Conservation (phyloP, 1,140 invertebrate genomes). For the Eupristina koningsbergeri region DNA sequence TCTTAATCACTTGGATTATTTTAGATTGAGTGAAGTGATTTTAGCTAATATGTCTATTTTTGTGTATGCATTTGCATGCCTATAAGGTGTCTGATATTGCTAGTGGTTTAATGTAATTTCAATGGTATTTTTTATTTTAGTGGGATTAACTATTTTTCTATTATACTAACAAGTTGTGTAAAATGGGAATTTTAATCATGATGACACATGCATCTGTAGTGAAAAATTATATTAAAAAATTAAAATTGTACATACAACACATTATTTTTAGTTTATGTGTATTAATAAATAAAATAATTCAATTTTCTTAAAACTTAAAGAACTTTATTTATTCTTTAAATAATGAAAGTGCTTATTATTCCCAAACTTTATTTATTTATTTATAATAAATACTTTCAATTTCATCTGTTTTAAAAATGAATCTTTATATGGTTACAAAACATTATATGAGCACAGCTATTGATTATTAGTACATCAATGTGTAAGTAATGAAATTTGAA, state of each 20-base stretch:
- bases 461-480: too few species aligned
- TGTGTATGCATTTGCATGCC: conserved; percentile 11
- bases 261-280: background rate
- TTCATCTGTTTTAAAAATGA: too few species aligned
- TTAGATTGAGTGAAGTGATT: conserved; percentile 1
- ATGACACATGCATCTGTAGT: conserved; percentile 17
- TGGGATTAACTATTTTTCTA: conserved; percentile 9
- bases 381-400: too few species aligned
- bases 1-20: background rate
- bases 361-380: too few species aligned
- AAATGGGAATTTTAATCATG: background rate
- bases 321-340: too few species aligned
- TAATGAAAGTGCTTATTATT: too few species aligned
- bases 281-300: too few species aligned
- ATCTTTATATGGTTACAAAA: too few species aligned
- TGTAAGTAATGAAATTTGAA: background rate
- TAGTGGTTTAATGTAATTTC: background rate
- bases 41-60: background rate
- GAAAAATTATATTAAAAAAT: background rate
- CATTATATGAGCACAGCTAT: too few species aligned
- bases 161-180: background rate
- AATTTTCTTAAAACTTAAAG: too few species aligned
- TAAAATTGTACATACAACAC: background rate
- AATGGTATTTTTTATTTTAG: background rate
- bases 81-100: background rate